Evolutionary conservation across 2,113 vertebrate species (phyloP), one percentile per base, ranked within the genome.

Genomic region (Cercocebus atys): DNA sequence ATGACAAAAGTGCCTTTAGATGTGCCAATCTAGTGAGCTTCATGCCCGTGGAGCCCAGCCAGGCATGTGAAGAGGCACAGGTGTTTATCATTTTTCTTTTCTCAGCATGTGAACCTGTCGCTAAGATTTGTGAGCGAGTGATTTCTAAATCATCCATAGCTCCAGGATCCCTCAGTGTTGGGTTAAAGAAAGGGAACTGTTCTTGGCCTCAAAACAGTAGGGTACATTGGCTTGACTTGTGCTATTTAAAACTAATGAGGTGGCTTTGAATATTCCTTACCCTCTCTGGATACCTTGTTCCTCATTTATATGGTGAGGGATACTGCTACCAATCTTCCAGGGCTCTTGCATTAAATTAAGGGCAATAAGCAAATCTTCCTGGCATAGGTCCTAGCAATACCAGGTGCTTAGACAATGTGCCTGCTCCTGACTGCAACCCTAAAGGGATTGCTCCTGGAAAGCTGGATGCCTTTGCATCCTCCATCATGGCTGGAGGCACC

Each of bases 351-450:
- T 35, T 47, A 38, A 57, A 23, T n/a, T n/a, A n/a, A 55, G 1
- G 23, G 32, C 61, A 38, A 16, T 2, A 8, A 68, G 10, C 1
- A 57, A 40, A 17, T 4, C 32, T 91, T 27, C 57, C 32, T 27
- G 20, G 20, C 3, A 30, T 1, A 14, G 22, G 27, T 6, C 10
- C 7, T 23, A 4, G 20, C 18, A 17, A 38, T 23, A 9, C 18
- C 16, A 47, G 16, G 8, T 6, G 8, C 61, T 66, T 11, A 16
- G 40, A 6, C 6, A 20, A 0, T 20, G 9, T 23, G 52, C 45
- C 40, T 90, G 13, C 30, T n/a, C 73, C 38, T 88, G 64, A 13
- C 43, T 12, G 30, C 7, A 35, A 14, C 12, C 18, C 45, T 25
- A 10, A 38, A 12, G 35, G 22, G 35, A 38, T 27, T 12, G 27